phyloP scores from a whole-genome alignment of 2,113 vertebrate species.

The Bathybates hornii region DNA sequence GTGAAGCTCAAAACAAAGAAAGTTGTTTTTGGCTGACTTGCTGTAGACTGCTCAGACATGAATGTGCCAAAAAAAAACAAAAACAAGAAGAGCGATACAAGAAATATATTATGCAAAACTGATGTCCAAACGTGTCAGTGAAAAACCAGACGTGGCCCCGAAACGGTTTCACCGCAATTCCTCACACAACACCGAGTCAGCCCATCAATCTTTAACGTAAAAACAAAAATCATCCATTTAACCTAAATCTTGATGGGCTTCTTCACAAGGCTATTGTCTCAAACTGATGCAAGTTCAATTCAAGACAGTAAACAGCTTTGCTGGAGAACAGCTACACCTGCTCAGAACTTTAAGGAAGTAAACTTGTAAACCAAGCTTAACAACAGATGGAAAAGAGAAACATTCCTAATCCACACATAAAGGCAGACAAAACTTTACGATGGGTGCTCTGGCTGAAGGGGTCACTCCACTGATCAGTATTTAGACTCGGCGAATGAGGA shows the following conservation, averaged over 20 bases:
- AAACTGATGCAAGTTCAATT: background rate
- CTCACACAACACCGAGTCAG: background rate
- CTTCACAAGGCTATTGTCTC: background rate
- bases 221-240: constrained; percentile 5
- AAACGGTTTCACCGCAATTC: background rate
- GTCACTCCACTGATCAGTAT: constrained; percentile 16
- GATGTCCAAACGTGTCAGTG: constrained; percentile 10
- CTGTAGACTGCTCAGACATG: background rate
- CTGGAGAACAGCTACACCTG: background rate
- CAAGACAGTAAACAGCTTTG: background rate
- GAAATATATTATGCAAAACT: constrained; percentile 7
- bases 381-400: background rate
- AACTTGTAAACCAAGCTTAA: background rate
- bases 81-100: background rate
- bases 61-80: background rate
- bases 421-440: constrained; percentile 5
- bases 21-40: background rate
- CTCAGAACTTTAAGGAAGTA: background rate
- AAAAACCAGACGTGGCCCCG: background rate
- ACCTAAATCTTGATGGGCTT: background rate
- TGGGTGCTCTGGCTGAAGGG: background rate
- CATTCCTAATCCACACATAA: background rate
- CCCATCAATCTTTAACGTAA: constrained; percentile 8
- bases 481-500: constrained; percentile 20
- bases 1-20: background rate